Conservation (phyloP, 2,888 invertebrate species). For the Hyposoter dolosus region DNA sequence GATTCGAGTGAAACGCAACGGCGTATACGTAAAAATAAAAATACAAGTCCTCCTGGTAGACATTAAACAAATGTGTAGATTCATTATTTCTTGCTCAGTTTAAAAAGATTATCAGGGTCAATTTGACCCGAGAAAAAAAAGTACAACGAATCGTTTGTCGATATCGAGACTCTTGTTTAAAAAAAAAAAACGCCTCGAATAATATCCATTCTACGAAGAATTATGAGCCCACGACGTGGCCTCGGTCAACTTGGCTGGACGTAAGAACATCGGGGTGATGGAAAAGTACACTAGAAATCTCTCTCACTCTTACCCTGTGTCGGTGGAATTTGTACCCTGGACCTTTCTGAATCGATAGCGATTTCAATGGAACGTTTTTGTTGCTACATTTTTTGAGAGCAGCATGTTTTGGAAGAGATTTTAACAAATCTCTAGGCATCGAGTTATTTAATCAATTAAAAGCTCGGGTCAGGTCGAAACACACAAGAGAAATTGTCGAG, state of each 20-base stretch:
- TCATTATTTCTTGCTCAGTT: neutral
- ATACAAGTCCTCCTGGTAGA: neutral
- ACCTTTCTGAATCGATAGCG: no score
- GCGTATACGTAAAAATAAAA: neutral
- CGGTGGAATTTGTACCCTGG: no score
- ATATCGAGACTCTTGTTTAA: neutral
- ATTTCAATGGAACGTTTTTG: neutral
- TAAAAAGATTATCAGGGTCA: neutral
- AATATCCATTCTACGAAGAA: no score
- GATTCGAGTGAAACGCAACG: slow-evolving; percentile 42
- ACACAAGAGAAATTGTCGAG: neutral
- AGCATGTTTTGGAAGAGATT: neutral
- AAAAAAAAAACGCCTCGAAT: no score
- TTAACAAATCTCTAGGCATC: neutral
- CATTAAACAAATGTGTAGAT: neutral
- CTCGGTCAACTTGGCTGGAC: no score
- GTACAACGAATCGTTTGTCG: neutral
- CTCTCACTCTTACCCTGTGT: no score
- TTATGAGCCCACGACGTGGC: no score
- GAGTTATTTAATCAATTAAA: neutral
- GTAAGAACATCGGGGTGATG: no score
- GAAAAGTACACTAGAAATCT: no score
- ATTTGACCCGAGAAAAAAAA: no score
- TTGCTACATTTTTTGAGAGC: neutral
- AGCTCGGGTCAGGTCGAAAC: neutral